These are phyloP conservation scores for Myopa tessellatipennis DNA, from an alignment of 2,888 invertebrate genomes.

Conservation along the genomic window DNA sequence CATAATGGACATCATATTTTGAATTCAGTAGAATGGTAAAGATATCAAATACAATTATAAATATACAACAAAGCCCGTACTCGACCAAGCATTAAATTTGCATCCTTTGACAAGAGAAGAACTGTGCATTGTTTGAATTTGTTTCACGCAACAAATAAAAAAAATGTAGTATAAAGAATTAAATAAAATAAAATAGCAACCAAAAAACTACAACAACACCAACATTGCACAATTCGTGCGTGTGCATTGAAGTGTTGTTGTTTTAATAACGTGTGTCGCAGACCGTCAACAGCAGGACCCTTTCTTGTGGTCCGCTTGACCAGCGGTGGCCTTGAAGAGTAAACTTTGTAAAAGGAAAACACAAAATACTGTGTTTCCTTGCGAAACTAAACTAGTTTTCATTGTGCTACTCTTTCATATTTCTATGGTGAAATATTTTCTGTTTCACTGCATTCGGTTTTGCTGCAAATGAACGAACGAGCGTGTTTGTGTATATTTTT, in stretches of 20 bases:
- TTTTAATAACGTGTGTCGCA: constrained; percentile 48
- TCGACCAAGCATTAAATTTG: background rate
- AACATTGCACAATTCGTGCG: background rate
- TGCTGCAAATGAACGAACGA: too few species aligned
- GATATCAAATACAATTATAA: too few species aligned
- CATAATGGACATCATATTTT: too few species aligned
- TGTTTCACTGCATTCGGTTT: too few species aligned
- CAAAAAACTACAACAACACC: background rate
- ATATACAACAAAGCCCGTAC: background rate
- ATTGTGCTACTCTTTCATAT: background rate
- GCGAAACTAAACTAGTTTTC: background rate
- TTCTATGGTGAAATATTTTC: too few species aligned
- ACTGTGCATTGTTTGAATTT: background rate
- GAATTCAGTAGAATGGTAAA: too few species aligned
- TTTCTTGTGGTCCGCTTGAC: constrained; percentile 37
- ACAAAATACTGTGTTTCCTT: background rate
- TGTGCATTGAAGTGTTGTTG: constrained; percentile 47
- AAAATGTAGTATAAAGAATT: background rate
- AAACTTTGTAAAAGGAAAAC: background rate
- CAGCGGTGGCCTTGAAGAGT: background rate
- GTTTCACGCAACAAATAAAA: background rate
- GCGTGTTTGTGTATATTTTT: too few species aligned
- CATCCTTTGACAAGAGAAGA: background rate
- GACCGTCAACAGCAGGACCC: too few species aligned
- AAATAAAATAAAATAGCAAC: background rate